A percentile compares a stretch with the other conserved stretches of the same genome.
phyloP scores from a whole-genome alignment of 2,113 vertebrate species.

The Circaetus gallicus region DNA sequence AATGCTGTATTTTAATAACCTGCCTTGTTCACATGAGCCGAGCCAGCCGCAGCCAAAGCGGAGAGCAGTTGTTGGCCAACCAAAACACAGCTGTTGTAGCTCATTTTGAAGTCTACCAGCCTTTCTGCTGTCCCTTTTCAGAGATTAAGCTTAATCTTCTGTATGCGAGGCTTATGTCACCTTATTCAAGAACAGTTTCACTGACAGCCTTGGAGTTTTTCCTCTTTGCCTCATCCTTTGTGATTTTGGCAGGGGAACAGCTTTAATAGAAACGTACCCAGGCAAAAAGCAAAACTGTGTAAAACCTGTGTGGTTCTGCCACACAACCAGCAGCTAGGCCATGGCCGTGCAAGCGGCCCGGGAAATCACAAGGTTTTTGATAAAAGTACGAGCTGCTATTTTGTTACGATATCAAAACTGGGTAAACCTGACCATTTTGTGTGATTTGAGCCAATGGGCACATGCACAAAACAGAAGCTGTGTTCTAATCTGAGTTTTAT shows the following conservation, averaged over 20 bases:
- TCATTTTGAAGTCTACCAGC: conserved; percentile 32
- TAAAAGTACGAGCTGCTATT: not conserved
- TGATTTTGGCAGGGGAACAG: not conserved
- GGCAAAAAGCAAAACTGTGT: not conserved
- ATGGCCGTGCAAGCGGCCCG: accelerated
- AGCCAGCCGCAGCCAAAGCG: not conserved
- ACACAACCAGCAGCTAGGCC: not conserved
- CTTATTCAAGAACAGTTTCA: not conserved
- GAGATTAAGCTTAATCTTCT: conserved; percentile 26
- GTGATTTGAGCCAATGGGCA: not conserved
- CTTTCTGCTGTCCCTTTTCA: conserved; percentile 16
- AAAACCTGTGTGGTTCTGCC: not conserved
- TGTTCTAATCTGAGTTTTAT: not conserved
- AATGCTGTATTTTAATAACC: conserved; percentile 19
- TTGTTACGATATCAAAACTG: not conserved
- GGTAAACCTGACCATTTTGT: accelerated
- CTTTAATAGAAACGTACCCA: not conserved
- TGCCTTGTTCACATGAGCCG: not conserved
- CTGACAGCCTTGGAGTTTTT: not conserved
- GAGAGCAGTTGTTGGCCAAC: conserved; percentile 35
- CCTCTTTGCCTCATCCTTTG: not conserved
- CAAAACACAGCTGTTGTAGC: conserved; percentile 43
- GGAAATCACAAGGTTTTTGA: not conserved
- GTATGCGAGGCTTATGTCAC: not conserved
- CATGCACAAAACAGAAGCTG: not conserved